Evolutionary conservation across 2,888 invertebrate genomes (phyloP).

Genomic region (Drosophila dives): DNA sequence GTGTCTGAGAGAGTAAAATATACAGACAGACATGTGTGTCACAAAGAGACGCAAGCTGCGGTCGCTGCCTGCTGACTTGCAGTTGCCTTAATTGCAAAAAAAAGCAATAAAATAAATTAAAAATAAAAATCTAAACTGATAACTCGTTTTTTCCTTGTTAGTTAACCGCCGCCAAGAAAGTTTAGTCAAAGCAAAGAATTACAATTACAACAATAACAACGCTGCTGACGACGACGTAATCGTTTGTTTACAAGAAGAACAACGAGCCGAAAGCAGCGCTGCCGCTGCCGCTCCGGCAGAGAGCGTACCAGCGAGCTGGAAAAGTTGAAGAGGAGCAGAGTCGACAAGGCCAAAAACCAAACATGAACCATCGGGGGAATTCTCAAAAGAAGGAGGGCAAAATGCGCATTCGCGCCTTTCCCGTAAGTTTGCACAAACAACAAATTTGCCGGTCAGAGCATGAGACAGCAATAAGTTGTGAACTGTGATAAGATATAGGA

Average conservation of each 20-base stretch:
- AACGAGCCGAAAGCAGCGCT: conserved; percentile 26
- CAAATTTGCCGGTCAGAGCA: conserved; percentile 21
- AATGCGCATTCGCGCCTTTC: conserved; percentile 99
- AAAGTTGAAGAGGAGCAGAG: conserved; percentile 83
- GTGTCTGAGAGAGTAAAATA: conserved; percentile 21
- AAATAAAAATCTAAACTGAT: conserved; percentile 25
- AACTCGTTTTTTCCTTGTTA: conserved; percentile 4
- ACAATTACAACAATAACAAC: conserved; percentile 3
- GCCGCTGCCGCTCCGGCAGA: conserved; percentile 36
- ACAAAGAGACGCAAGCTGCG: conserved; percentile 32
- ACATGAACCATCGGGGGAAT: conserved; percentile 85
- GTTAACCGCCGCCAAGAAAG: conserved; percentile 11
- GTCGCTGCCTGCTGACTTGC: conserved; percentile 52
- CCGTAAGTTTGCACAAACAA: conserved; percentile 90
- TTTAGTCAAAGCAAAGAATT: neutral
- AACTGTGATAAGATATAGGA: conserved; percentile 29
- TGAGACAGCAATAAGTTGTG: conserved; percentile 15
- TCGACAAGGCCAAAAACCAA: conserved; percentile 71
- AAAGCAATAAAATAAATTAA: conserved; percentile 11
- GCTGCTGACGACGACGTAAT: conserved; percentile 25
- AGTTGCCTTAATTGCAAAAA: conserved; percentile 31
- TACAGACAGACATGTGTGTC: conserved; percentile 13
- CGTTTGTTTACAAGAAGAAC: conserved; percentile 43
- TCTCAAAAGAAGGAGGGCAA: conserved; percentile 96
- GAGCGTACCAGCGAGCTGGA: conserved; percentile 51